A percentile compares a stretch with the other conserved stretches of the same genome.
Evolutionary conservation across 2,797 vertebrate species (phyloP).

Genomic region (Muscicapa comitata): DNA sequence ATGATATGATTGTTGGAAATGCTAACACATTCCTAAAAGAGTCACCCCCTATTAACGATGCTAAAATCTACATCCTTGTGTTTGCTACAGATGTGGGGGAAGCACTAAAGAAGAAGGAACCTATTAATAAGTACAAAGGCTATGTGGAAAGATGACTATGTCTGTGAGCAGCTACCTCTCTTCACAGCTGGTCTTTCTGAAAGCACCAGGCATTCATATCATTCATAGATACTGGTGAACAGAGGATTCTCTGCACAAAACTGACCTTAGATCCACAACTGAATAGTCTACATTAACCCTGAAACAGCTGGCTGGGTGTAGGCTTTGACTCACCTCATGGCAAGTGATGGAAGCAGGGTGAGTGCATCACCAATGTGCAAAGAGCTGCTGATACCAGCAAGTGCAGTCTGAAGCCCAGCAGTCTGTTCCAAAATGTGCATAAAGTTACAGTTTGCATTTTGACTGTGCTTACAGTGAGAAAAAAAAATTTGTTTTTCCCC

Average conservation of each 20-base stretch:
- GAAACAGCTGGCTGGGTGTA: background rate
- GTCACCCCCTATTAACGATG: background rate
- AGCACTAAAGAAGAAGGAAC: background rate
- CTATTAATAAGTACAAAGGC: background rate
- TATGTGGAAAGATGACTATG: accelerated
- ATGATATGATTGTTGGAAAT: background rate
- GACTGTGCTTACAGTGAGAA: background rate
- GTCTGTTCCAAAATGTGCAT: background rate
- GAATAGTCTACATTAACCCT: background rate
- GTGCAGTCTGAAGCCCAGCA: background rate
- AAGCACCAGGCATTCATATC: background rate
- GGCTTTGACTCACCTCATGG: background rate
- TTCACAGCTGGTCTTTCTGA: background rate
- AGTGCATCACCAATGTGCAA: accelerated
- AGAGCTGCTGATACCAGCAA: background rate
- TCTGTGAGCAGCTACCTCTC: background rate
- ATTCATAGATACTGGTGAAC: background rate
- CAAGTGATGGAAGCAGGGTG: background rate
- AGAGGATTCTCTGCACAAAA: background rate
- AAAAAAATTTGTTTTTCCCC: background rate
- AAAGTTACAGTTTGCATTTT: background rate
- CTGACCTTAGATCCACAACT: background rate
- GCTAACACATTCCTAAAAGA: background rate
- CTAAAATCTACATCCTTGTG: background rate
- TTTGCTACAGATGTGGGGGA: background rate